Evolutionary conservation across 2,113 vertebrate species (phyloP), one percentile per base, ranked within the genome.

Genomic region (Lagenorhynchus albirostris): DNA sequence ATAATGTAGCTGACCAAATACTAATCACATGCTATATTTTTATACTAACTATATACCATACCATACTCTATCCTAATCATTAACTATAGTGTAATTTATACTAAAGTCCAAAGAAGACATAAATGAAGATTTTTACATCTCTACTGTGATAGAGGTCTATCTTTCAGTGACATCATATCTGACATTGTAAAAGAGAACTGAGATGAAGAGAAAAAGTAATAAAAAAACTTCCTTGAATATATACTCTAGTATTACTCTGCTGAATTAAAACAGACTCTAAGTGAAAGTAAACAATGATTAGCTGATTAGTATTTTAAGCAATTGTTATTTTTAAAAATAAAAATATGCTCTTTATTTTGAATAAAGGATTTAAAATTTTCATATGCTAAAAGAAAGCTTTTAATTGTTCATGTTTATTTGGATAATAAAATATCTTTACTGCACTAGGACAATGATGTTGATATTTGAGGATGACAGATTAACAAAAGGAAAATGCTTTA

Each of bases 351-450:
- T 94, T 70, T 53, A 85, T 68, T 25, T 53, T 68, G 33, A 70
- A 82, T 47, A 90, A 83, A 62, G 18, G 7, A 18, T 0, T 18
- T 1, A 0, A 14, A 47, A 0, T 55, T 50, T 58, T 2, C 5
- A 85, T 47, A 44, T 23, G 63, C 23, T 14, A 95, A 20, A 70
- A 18, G 50, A 53, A 53, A 18, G 3, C 0, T 63, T 63, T 92
- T 63, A 80, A 89, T 36, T 93, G 12, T 41, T 50, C n/a, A 70
- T 29, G 3, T 1, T 65, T 36, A 95, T 84, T 83, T 94, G 53
- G 60, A 71, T 65, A 70, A 91, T 15, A 70, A 31, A 38, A 79
- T 70, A 38, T 58, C 9, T 70, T 55, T 73, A 73, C 23, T 33
- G 29, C 7, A 33, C 58, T 8, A 55, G 36, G 2, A 71, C 29